Evolutionary conservation across 1,140 invertebrate genomes (phyloP).

Genomic region (Drosophila grimshawi): DNA sequence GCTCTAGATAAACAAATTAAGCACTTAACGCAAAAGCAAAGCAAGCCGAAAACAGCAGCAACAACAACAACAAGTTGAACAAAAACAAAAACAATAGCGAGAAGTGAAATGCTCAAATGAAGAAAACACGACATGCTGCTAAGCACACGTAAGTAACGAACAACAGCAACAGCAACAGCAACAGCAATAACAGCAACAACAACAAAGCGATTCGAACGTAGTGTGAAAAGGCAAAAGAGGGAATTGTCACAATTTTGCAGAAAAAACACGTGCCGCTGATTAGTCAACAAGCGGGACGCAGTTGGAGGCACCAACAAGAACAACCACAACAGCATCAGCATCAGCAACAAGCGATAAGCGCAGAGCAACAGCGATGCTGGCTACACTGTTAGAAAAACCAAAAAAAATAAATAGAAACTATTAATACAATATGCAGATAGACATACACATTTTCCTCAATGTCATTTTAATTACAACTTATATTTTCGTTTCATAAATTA

Average conservation of each 20-base stretch:
- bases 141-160: constrained; percentile 39
- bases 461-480: too few relatives aligned
- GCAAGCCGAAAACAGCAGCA: constrained; percentile 29
- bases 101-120: constrained; percentile 42
- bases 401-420: not conserved
- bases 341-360: not conserved
- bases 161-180: constrained; percentile 18
- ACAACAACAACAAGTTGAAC: constrained; percentile 2
- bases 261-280: constrained; percentile 79
- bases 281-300: constrained; percentile 52
- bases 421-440: not conserved
- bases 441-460: not conserved
- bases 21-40: constrained; percentile 51
- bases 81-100: constrained; percentile 12
- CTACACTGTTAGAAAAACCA: constrained; percentile 15
- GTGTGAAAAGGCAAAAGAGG: constrained; percentile 43
- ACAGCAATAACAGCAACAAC: not conserved
- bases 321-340: constrained; percentile 9
- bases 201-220: constrained; percentile 32
- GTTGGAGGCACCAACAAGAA: not conserved
- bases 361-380: not conserved
- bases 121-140: constrained; percentile 29
- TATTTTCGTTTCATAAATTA: too few relatives aligned
- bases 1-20: constrained; percentile 71
- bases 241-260: constrained; percentile 78